Evolutionary conservation across 2,113 vertebrate genomes (phyloP), one percentile per base, ranked within the genome.

Genomic region (Halcyon senegalensis): DNA sequence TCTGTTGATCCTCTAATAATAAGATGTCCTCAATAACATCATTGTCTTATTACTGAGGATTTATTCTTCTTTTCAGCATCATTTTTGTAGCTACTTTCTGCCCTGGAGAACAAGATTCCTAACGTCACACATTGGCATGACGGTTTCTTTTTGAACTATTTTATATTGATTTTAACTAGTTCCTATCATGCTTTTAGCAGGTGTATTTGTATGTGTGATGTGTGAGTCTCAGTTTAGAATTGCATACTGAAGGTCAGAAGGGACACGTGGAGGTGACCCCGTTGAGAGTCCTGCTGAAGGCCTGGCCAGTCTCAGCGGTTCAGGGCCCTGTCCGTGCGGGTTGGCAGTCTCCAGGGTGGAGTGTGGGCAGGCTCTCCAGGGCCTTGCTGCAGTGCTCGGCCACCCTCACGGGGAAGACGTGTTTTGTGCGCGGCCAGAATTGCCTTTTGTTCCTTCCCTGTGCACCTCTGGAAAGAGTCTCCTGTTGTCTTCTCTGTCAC

Each of bases 221-320:
- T 51, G 18, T 19, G 35, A 68, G 9, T 69, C 62, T 73, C 15
- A 41, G 43, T 78, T 78, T 46, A 50, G 37, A 56, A 70, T 4
- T 41, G 13, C 9, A 55, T 56, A 58, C 62, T 70, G 44, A 27
- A 76, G 24, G 27, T 77, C 76, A 48, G 46, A 62, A 64, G 46
- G 44, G 33, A 8, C 0, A 0, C 27, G 21, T 67, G 43, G 48
- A 56, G 39, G 48, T 85, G 41, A 27, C 24, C 4, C 16, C 5
- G 25, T 50, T 83, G 59, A 51, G 16, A 73, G 64, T 59, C 50
- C 56, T 70, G 21, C 33, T 44, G 18, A 51, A 84, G 28, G 21
- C n/a, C 28, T 19, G 16, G 16, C 27, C 93, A n/a, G 30, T 75
- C 11, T 50, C 25, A 1, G 1, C 63, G 37, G 13, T 44, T 67